Percentiles rank a stretch among this genome's conserved stretches.
These are phyloP conservation scores for Macrotus californicus DNA, from an alignment of 2,113 vertebrate species.

Conservation along the genomic window DNA sequence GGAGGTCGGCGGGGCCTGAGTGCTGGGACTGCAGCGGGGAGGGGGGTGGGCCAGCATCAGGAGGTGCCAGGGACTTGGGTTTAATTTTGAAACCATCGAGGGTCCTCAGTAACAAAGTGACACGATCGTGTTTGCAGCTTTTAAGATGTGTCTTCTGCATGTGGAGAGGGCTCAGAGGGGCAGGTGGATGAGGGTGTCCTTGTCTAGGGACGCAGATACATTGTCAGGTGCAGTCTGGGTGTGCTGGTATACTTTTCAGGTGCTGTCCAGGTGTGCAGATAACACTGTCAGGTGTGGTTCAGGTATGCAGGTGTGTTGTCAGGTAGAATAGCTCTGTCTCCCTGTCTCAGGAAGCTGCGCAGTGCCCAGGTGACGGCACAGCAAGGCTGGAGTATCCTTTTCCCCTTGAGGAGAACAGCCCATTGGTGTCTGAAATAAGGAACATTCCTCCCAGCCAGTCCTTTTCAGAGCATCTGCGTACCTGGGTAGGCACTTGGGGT, in stretches of 20 bases:
- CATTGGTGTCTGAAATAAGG: accelerated
- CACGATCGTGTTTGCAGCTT: not conserved
- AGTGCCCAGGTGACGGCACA: not conserved
- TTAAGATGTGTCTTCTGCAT: not conserved
- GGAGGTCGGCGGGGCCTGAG: not conserved
- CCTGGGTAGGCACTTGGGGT: accelerated
- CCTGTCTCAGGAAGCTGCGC: not conserved
- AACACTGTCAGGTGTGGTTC: not conserved
- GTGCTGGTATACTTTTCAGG: not conserved
- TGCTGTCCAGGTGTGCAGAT: not conserved
- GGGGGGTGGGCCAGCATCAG: too few relatives aligned
- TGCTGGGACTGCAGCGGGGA: too few relatives aligned
- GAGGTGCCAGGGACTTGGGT: not conserved
- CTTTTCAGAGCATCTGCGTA: not conserved
- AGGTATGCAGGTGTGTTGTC: not conserved
- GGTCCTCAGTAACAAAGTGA: too few relatives aligned
- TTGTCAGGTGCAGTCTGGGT: not conserved
- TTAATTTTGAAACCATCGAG: not conserved
- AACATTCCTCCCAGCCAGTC: accelerated
- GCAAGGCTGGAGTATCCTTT: accelerated
- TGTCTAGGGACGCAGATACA: not conserved
- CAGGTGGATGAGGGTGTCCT: not conserved
- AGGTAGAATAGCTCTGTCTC: too few relatives aligned
- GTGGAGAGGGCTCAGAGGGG: not conserved
- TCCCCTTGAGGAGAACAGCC: not conserved